These are phyloP conservation scores for Anagrus nilaparvatae DNA, from an alignment of 1,140 invertebrate species.

Conservation along the genomic window DNA sequence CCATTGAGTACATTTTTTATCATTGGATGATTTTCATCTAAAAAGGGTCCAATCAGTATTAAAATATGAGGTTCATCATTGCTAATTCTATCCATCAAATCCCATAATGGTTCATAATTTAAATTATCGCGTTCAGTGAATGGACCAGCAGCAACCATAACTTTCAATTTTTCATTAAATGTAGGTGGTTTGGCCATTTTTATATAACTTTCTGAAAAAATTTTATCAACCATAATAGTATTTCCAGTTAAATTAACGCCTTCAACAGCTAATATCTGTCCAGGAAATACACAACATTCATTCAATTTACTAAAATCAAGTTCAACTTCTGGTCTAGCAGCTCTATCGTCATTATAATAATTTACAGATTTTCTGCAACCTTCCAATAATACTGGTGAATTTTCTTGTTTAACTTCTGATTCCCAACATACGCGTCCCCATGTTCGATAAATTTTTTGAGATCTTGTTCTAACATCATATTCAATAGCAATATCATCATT, in stretches of 20 bases:
- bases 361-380: conserved; percentile 47
- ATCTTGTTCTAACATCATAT: conserved; percentile 19
- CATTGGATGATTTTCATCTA: conserved; percentile 58
- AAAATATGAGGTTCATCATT: conserved; percentile 67
- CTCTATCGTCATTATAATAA: conserved; percentile 14
- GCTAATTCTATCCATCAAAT: conserved; percentile 59
- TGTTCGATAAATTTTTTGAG: conserved; percentile 40
- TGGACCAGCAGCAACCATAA: conserved; percentile 72
- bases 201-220: conserved; percentile 45
- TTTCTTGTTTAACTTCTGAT: conserved; percentile 29
- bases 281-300: conserved; percentile 71
- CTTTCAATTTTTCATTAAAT: conserved; percentile 42
- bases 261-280: conserved; percentile 68
- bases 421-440: conserved; percentile 68
- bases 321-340: conserved; percentile 32
- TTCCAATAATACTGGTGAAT: conserved; percentile 54
- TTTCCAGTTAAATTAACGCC: conserved; percentile 62
- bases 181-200: conserved; percentile 21
- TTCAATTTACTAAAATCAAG: conserved; percentile 54
- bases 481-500: conserved; percentile 23
- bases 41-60: conserved; percentile 73
- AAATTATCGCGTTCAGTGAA: conserved; percentile 69
- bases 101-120: conserved; percentile 68
- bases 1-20: conserved; percentile 47
- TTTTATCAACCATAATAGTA: conserved; percentile 53